phyloP scores from a whole-genome alignment of 2,113 vertebrate genomes.

The Peucedramus taeniatus region DNA sequence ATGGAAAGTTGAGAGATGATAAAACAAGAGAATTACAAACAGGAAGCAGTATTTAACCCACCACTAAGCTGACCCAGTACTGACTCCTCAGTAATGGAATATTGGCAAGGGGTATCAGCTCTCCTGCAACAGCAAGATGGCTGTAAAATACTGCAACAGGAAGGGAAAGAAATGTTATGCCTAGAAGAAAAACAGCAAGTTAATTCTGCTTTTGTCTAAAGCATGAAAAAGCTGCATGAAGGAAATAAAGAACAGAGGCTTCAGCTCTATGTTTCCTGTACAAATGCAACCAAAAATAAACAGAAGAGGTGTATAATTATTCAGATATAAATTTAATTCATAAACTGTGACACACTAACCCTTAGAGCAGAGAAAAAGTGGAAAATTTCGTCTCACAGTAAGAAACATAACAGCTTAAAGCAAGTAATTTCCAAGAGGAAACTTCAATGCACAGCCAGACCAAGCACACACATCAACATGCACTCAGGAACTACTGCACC shows the following conservation, averaged over 20 bases:
- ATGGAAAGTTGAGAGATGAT: not conserved
- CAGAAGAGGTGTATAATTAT: not conserved
- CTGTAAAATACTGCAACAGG: not conserved
- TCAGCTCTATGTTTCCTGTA: not conserved
- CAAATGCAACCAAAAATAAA: not conserved
- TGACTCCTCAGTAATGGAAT: slow-evolving; percentile 1
- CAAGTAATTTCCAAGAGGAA: not conserved
- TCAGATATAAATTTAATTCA: not conserved
- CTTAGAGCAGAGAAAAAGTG: not conserved
- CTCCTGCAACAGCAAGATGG: not conserved
- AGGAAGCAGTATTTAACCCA: slow-evolving; percentile 13
- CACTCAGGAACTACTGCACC: not conserved
- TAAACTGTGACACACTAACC: not conserved
- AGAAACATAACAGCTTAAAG: not conserved
- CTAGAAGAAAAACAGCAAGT: not conserved
- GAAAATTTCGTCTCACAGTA: not conserved
- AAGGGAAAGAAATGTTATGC: not conserved
- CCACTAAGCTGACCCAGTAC: not conserved
- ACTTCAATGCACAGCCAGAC: not conserved
- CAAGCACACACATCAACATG: accelerated
- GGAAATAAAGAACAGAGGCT: not conserved
- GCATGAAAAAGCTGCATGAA: not conserved
- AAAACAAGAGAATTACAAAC: not conserved
- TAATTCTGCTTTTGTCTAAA: not conserved
- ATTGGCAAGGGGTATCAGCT: slow-evolving; percentile 14